phyloP scores from a whole-genome alignment of 2,888 invertebrate genomes.

The Lacanobia wlatinum region DNA sequence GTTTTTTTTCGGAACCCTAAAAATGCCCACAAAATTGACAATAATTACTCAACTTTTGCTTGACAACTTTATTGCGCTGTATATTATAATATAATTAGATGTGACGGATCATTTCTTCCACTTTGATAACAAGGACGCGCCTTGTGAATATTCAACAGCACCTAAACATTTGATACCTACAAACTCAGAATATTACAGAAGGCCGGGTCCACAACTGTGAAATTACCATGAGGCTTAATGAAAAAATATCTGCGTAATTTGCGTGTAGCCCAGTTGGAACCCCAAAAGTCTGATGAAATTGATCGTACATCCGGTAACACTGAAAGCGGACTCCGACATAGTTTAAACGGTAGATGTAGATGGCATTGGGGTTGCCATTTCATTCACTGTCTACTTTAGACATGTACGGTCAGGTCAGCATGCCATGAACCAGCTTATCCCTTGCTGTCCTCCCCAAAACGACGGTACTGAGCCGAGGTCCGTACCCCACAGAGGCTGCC shows the following conservation, averaged over 20 bases:
- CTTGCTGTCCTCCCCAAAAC: too few relatives aligned
- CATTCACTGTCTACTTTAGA: too few relatives aligned
- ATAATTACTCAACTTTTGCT: constrained; percentile 1
- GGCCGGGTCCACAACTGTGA: not conserved
- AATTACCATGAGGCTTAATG: not conserved
- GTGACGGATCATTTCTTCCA: constrained; percentile 42
- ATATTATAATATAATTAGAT: constrained; percentile 35
- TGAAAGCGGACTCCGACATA: too few relatives aligned
- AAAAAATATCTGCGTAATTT: not conserved
- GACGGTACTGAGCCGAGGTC: too few relatives aligned
- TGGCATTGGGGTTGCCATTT: too few relatives aligned
- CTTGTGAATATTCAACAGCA: constrained; percentile 53
- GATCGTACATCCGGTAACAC: too few relatives aligned
- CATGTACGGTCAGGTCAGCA: too few relatives aligned
- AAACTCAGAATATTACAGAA: constrained; percentile 8
- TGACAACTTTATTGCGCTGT: not conserved
- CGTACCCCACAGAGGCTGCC: too few relatives aligned
- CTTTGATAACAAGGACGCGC: constrained; percentile 36
- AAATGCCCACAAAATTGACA: not conserved
- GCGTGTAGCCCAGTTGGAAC: not conserved
- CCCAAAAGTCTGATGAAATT: too few relatives aligned
- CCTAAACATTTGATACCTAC: not conserved
- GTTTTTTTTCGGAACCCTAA: too few relatives aligned
- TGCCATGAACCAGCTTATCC: too few relatives aligned
- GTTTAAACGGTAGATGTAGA: too few relatives aligned